phyloP scores from a whole-genome alignment of 2,888 invertebrate species.

The Apoda limacodes region DNA sequence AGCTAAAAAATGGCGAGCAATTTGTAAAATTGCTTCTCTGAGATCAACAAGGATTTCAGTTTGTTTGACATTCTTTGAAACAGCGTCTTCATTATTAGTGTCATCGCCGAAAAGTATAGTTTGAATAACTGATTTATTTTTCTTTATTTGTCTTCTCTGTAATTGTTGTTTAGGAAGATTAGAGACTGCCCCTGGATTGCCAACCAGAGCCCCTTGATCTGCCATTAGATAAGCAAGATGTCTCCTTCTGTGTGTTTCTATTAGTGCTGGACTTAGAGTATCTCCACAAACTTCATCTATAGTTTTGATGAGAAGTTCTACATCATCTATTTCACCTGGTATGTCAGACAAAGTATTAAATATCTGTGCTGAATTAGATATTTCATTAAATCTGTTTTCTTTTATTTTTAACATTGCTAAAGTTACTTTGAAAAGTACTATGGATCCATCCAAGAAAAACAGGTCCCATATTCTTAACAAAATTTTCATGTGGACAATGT shows the following conservation, averaged over 20 bases:
- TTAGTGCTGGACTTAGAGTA: slow-evolving; percentile 84
- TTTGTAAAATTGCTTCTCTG: slow-evolving; percentile 92
- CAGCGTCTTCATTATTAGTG: slow-evolving; percentile 81
- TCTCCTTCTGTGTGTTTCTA: slow-evolving; percentile 90
- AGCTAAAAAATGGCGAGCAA: slow-evolving; percentile 93
- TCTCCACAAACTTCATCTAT: slow-evolving; percentile 77
- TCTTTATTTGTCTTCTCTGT: slow-evolving; percentile 87
- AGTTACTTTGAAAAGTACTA: slow-evolving; percentile 93
- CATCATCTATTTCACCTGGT: slow-evolving; percentile 93
- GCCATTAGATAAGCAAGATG: slow-evolving; percentile 97
- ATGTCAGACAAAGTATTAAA: slow-evolving; percentile 97
- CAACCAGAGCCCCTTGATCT: slow-evolving; percentile 93
- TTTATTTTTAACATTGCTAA: slow-evolving; percentile 93
- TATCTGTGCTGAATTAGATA: slow-evolving; percentile 97
- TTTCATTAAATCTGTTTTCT: slow-evolving; percentile 77
- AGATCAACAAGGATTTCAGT: slow-evolving; percentile 99
- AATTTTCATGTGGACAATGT: slow-evolving; percentile 96
- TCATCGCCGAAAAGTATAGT: slow-evolving; percentile 88
- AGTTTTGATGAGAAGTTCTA: slow-evolving; percentile 86
- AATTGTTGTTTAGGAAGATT: slow-evolving; percentile 95
- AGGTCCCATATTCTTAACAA: slow-evolving; percentile 95
- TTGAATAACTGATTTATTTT: slow-evolving; percentile 91
- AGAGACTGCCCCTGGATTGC: slow-evolving; percentile 88
- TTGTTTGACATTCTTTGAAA: slow-evolving; percentile 97
- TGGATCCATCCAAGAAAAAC: slow-evolving; percentile 95